Conservation (phyloP, 2,888 invertebrate genomes). For the Amiota communis region DNA sequence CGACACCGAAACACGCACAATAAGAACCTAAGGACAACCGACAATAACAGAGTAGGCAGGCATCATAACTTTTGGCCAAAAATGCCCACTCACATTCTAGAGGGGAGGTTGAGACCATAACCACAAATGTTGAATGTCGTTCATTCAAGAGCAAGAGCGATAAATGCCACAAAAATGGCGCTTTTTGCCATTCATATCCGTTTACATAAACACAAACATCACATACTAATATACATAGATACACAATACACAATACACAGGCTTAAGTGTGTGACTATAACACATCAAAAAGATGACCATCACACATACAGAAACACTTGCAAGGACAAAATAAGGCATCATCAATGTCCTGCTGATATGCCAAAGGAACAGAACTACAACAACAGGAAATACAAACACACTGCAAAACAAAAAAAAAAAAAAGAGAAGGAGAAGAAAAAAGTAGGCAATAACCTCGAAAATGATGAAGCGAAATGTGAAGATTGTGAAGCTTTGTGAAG, state of each 20-base stretch:
- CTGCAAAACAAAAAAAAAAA: not conserved
- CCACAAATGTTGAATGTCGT: constrained; percentile 3
- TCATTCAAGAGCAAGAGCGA: constrained; percentile 43
- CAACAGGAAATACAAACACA: not conserved
- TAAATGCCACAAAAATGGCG: constrained; percentile 64
- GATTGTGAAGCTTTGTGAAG: constrained; percentile 3
- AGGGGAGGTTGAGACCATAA: not conserved
- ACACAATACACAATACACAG: not conserved
- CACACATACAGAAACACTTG: constrained; percentile 29
- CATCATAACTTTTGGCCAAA: constrained; percentile 2
- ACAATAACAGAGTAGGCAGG: not conserved
- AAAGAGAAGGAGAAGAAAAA: constrained; percentile 5
- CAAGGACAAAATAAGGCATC: not conserved
- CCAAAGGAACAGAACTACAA: not conserved
- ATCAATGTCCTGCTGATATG: constrained; percentile 1
- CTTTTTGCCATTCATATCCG: constrained; percentile 51
- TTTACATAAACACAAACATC: constrained; percentile 32
- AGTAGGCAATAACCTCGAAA: constrained; percentile 58
- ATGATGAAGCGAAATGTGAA: constrained; percentile 57
- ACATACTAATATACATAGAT: not conserved
- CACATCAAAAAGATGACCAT: constrained; percentile 24
- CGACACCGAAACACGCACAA: constrained; percentile 28
- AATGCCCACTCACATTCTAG: too few relatives aligned
- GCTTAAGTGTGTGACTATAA: not conserved
- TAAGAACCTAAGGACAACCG: not conserved